Base-by-base conservation (phyloP, 2,888 invertebrate species). In the Ellobium chinense region DNA sequence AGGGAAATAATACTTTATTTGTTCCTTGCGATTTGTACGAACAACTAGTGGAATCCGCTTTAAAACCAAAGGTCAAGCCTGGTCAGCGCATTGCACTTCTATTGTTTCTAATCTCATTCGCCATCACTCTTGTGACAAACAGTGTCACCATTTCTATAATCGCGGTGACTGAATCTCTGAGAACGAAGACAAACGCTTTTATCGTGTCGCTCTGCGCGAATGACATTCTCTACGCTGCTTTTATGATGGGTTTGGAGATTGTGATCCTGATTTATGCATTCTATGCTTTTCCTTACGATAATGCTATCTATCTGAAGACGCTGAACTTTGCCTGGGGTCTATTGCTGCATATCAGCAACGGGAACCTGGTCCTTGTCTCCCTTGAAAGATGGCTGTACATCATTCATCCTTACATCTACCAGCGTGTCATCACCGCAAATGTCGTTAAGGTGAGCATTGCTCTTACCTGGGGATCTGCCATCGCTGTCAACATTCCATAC, bases 351-450 rank as follows among this genome's bases (percentile, higher is more conserved):
- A 63, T 54, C 34, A 56, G 65, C 18, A 76, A 54, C 31, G 36
- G n/a, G 1, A 76, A 76, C 56, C 66, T 76, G 24, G 12, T 36
- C 7, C 36, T 76, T 14, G 66, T 76, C 21, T 76, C 76, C 7
- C 0, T 76, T 1, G 76, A 76, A 56, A 27, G 76, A n/a, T 76
- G 76, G 76, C 24, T 76, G 24, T 76, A 76, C 18, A 76, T 76
- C 27, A 76, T 46, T n/a, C 66, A 66, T 21, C 76, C 76, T 14
- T 76, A 66, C 37, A 56, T 39, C 34, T 76, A 76, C 36, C 76
- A 76, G 34, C 21, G 66, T 18, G 31, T 58, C 56, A 56, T 76
- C 24, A 36, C 76, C 0, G 18, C 34, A 7, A 29, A 34, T 0
- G 24, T 36, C 7, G 76, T 76, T 56, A 12, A 27, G 4, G 29